phyloP scores from a whole-genome alignment of 2,797 vertebrate genomes.

The Psittacula echo region DNA sequence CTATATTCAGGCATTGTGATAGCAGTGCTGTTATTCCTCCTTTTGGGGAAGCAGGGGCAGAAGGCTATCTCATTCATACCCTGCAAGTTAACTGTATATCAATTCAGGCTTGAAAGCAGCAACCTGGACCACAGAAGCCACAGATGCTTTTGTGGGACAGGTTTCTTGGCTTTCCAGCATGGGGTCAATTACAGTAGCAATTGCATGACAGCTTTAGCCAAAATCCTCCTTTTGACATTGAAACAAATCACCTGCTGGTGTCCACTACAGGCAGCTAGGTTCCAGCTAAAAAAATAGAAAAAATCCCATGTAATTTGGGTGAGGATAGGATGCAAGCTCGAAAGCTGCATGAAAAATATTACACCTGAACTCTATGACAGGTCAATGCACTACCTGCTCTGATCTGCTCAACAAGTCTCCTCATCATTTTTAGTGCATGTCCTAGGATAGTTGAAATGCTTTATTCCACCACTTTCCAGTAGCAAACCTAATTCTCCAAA shows the following conservation, averaged over 20 bases:
- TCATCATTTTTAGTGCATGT: background rate
- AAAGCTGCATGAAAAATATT: slow-evolving; percentile 1
- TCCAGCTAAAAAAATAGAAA: background rate
- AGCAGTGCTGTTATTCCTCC: background rate
- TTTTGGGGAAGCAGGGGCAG: background rate
- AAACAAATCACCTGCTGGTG: slow-evolving; percentile 29
- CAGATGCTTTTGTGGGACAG: background rate
- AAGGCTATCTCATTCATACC: background rate
- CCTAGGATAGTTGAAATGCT: background rate
- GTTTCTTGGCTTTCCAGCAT: slow-evolving; percentile 9
- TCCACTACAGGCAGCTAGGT: background rate
- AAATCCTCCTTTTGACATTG: slow-evolving; percentile 34
- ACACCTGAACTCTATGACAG: background rate
- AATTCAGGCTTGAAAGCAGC: slow-evolving; percentile 18
- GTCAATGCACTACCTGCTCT: background rate
- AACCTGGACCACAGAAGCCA: background rate
- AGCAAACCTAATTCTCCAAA: background rate
- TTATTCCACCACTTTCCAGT: background rate
- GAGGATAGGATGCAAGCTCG: background rate
- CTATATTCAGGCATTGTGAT: background rate
- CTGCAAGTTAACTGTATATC: background rate
- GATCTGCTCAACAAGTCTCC: background rate
- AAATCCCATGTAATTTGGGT: background rate
- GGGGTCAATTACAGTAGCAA: slow-evolving; percentile 35
- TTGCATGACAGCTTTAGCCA: slow-evolving; percentile 39